Evolutionary conservation across 2,113 vertebrate species (phyloP).

Genomic region (Pyrgilauda ruficollis): DNA sequence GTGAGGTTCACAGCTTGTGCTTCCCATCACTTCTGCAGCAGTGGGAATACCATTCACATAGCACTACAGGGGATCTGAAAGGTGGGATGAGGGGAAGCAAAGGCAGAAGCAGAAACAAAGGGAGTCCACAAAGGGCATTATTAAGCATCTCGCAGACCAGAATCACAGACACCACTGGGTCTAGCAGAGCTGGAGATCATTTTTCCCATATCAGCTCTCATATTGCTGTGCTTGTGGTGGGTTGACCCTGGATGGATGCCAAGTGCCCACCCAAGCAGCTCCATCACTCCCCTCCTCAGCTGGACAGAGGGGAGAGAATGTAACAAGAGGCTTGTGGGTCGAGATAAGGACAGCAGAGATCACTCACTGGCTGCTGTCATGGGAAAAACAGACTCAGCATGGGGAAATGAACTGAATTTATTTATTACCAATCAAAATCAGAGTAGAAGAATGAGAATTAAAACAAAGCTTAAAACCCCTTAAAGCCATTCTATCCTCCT

Average conservation of each 20-base stretch:
- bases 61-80: background rate
- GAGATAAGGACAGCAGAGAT: background rate
- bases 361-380: background rate
- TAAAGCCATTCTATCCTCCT: background rate
- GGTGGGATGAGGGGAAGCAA: background rate
- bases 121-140: accelerated
- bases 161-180: background rate
- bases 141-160: background rate
- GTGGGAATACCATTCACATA: background rate
- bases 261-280: background rate
- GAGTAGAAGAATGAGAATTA: background rate
- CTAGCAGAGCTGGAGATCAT: background rate
- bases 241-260: background rate
- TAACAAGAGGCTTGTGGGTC: background rate
- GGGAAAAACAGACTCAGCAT: background rate
- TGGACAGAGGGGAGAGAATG: background rate
- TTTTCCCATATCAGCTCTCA: background rate
- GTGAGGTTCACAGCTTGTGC: accelerated
- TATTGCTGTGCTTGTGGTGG: background rate
- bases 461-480: background rate
- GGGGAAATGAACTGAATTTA: background rate
- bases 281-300: background rate
- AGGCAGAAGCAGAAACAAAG: background rate
- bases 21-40: background rate
- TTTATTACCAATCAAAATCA: background rate